Evolutionary conservation across 30 jellyfish, hydroid and myxozoan genomes (phyloP).

Genomic region (Hydractinia echinata): DNA sequence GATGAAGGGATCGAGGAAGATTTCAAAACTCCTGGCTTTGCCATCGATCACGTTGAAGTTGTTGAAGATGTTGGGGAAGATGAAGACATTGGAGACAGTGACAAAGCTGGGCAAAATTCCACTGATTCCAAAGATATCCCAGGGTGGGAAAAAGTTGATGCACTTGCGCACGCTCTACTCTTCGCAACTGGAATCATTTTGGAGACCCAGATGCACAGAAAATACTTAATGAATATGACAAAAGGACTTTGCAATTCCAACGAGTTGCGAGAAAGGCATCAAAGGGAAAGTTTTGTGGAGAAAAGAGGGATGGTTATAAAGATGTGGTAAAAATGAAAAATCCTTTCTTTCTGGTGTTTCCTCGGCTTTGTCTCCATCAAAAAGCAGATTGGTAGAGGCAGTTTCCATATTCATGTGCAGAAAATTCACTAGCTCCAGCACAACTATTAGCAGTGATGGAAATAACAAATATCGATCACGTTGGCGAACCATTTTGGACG

Average conservation of each 20-base stretch:
- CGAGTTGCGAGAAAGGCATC: constrained; percentile 4
- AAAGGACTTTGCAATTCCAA: constrained; percentile 11
- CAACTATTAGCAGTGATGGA: too few species aligned
- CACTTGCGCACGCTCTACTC: constrained; percentile 21
- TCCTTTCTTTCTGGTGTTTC: constrained; percentile 36
- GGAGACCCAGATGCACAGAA: neutral
- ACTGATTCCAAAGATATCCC: constrained; percentile 26
- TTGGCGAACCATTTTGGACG: too few species aligned
- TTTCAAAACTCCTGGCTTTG: neutral
- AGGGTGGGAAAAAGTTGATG: constrained; percentile 34
- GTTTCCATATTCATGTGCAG: too few species aligned
- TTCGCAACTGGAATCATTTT: constrained; percentile 16
- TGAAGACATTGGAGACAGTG: neutral
- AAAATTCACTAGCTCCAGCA: too few species aligned
- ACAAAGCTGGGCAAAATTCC: neutral
- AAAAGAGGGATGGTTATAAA: constrained; percentile 1
- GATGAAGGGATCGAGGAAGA: constrained; percentile 22
- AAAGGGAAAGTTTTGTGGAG: constrained; percentile 16
- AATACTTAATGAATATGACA: constrained; percentile 24
- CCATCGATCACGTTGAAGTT: too few species aligned
- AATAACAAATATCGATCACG: too few species aligned
- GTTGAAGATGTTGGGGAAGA: constrained; percentile 2
- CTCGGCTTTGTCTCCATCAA: constrained; percentile 37
- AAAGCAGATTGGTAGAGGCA: too few species aligned
- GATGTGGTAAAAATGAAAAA: constrained; percentile 17